Conservation (phyloP, 2,797 vertebrate genomes). For the Staurois parvus region DNA sequence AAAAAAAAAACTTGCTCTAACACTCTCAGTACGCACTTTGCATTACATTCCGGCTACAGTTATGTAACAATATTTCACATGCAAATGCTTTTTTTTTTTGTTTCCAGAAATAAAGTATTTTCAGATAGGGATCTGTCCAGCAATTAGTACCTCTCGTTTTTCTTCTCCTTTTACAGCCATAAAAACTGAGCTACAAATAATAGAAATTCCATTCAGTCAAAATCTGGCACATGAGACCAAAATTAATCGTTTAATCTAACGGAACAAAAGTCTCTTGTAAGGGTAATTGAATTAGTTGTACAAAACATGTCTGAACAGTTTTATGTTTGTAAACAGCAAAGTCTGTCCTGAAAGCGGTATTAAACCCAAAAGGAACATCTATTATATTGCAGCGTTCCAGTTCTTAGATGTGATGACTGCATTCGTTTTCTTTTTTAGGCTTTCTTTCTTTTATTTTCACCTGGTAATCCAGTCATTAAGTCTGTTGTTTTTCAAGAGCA, state of each 20-base stretch:
- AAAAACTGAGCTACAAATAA: not conserved
- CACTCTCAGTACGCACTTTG: not conserved
- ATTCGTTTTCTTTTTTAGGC: too few relatives aligned
- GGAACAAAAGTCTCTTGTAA: not conserved
- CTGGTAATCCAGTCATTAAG: too few relatives aligned
- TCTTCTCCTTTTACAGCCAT: not conserved
- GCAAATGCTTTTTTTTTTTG: not conserved
- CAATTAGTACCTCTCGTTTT: not conserved
- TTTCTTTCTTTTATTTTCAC: too few relatives aligned
- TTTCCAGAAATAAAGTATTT: not conserved
- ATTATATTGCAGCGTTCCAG: too few relatives aligned
- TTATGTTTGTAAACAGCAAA: not conserved
- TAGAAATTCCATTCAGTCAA: not conserved
- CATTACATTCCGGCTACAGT: not conserved
- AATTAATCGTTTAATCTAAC: not conserved
- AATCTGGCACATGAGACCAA: not conserved
- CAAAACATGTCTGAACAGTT: not conserved
- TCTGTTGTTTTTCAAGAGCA: too few relatives aligned
- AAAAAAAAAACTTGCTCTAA: too few relatives aligned
- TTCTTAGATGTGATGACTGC: too few relatives aligned
- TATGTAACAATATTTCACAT: constrained; percentile 1
- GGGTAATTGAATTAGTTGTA: constrained; percentile 5
- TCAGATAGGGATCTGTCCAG: not conserved
- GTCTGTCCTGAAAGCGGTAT: not conserved
- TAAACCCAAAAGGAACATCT: too few relatives aligned